Evolutionary conservation across 2,888 invertebrate genomes (phyloP).

Genomic region (Drosophila pseudotakahashii): DNA sequence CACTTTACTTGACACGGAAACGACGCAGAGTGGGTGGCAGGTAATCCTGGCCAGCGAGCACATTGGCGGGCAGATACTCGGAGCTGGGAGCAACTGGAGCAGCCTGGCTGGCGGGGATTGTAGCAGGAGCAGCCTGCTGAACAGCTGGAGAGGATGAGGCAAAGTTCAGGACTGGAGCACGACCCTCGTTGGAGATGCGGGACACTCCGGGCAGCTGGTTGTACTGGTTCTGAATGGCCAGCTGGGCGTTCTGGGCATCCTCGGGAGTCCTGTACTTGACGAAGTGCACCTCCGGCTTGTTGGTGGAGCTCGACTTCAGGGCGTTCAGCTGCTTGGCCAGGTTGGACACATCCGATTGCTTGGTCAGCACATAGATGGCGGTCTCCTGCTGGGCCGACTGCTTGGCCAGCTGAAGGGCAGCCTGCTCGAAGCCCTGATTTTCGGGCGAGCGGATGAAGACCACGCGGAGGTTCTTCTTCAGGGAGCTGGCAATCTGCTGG

Average conservation of each 20-base stretch:
- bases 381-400: slow-evolving; percentile 79
- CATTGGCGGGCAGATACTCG: slow-evolving; percentile 50
- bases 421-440: slow-evolving; percentile 73
- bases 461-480: slow-evolving; percentile 81
- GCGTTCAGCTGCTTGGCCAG: slow-evolving; percentile 76
- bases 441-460: slow-evolving; percentile 82
- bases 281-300: slow-evolving; percentile 82
- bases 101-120: slow-evolving; percentile 11
- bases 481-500: slow-evolving; percentile 63
- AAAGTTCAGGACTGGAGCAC: slow-evolving; percentile 79
- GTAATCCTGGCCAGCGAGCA: slow-evolving; percentile 26
- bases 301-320: slow-evolving; percentile 60
- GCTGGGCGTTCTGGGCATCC: slow-evolving; percentile 82
- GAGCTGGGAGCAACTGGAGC: slow-evolving; percentile 39
- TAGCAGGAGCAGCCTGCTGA: slow-evolving; percentile 5
- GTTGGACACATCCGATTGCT: slow-evolving; percentile 75
- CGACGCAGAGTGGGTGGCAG: slow-evolving; percentile 67
- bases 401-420: slow-evolving; percentile 76
- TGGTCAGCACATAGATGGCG: slow-evolving; percentile 82
- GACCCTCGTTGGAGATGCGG: slow-evolving; percentile 77
- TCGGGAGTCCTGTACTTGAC: slow-evolving; percentile 82
- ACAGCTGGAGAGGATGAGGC: slow-evolving; percentile 52
- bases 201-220: slow-evolving; percentile 78
- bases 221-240: slow-evolving; percentile 81
- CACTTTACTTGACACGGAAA: slow-evolving; percentile 66